Percentiles rank a stretch among this genome's conserved stretches.
phyloP scores from a whole-genome alignment of 2,888 invertebrate genomes.

The Temnothorax rugatulus region DNA sequence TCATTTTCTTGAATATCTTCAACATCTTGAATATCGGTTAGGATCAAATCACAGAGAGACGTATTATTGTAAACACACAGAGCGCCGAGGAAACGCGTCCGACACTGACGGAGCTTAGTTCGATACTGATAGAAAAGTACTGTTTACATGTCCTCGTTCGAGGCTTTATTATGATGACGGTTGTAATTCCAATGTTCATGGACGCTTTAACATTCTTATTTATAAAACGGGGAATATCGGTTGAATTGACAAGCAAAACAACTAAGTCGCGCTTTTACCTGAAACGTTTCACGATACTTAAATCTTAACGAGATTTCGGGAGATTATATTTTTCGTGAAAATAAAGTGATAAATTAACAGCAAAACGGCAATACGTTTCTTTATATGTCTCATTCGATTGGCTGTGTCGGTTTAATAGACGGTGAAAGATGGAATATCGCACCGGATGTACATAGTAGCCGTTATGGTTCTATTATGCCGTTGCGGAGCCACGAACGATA shows the following conservation, averaged over 20 bases:
- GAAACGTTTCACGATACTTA: neutral
- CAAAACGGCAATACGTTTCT: neutral
- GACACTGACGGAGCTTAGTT: neutral
- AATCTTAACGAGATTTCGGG: neutral
- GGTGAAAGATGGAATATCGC: constrained; percentile 38
- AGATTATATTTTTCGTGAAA: neutral
- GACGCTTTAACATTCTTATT: neutral
- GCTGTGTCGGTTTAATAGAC: neutral
- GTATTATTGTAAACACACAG: constrained; percentile 17
- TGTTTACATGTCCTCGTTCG: constrained; percentile 22
- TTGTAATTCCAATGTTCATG: neutral
- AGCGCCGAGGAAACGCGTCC: neutral
- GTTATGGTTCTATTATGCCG: constrained; percentile 25
- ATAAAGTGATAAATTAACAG: constrained; percentile 5
- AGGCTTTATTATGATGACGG: constrained; percentile 14
- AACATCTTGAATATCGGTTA: constrained; percentile 25
- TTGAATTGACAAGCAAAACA: neutral
- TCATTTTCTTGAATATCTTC: constrained; percentile 18
- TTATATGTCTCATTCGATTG: neutral
- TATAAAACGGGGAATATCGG: neutral
- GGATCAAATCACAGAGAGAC: constrained; percentile 15
- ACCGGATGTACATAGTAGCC: constrained; percentile 36
- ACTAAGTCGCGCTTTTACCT: neutral
- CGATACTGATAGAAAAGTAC: constrained; percentile 18
- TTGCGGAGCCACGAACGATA: constrained; percentile 54